These are phyloP conservation scores for Cheiracanthium punctorium DNA, from an alignment of 2,888 invertebrate genomes.

Conservation along the genomic window DNA sequence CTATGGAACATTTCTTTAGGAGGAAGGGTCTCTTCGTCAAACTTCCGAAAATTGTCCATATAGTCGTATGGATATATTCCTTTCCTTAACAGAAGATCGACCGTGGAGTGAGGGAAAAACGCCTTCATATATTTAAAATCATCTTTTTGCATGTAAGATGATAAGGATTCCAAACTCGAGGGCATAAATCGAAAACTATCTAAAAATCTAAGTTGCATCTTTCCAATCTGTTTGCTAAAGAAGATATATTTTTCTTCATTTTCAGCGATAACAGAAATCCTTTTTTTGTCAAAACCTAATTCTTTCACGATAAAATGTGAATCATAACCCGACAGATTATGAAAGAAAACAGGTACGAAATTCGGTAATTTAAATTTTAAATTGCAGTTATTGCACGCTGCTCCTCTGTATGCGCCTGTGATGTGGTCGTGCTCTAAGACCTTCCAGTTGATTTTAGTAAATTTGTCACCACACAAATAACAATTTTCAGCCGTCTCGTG, in stretches of 20 bases:
- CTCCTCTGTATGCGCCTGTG: no score
- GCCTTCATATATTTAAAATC: not conserved
- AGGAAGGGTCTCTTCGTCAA: no score
- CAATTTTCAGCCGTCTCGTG: no score
- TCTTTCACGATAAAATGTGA: not conserved
- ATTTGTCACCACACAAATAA: no score
- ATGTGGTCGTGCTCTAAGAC: no score
- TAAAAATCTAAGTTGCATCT: not conserved
- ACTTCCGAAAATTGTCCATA: not conserved
- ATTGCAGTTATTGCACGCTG: no score
- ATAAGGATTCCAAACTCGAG: not conserved
- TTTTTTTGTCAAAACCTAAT: not conserved
- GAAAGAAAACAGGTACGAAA: not conserved
- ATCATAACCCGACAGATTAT: not conserved
- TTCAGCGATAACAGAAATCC: not conserved
- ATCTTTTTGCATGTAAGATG: not conserved
- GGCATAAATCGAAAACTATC: not conserved
- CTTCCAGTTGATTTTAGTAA: no score
- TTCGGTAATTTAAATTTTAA: no score
- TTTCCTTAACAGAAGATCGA: not conserved
- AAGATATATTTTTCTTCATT: not conserved
- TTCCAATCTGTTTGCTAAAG: not conserved
- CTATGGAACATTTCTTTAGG: no score
- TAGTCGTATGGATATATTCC: not conserved
- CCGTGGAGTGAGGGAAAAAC: not conserved